A percentile compares a stretch with the other conserved stretches of the same genome.
Conservation (phyloP, 2,888 invertebrate genomes). For the Argyresthia goedartella region DNA sequence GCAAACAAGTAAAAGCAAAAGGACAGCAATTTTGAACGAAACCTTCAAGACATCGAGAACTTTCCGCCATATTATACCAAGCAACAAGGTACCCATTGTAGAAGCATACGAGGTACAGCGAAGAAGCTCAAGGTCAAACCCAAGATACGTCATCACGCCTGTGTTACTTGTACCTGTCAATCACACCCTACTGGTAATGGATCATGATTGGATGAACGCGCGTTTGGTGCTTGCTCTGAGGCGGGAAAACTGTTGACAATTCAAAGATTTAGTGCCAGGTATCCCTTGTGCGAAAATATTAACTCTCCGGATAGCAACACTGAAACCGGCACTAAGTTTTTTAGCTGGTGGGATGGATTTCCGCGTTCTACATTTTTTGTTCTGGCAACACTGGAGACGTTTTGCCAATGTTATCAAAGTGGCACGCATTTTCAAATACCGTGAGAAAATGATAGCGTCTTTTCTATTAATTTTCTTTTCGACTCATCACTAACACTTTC, state of each 20-base stretch:
- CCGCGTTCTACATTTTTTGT: constrained; percentile 16
- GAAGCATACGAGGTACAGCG: no score
- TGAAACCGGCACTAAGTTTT: no score
- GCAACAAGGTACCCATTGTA: no score
- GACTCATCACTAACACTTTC: constrained; percentile 63
- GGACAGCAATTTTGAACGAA: background rate
- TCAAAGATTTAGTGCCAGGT: constrained; percentile 9
- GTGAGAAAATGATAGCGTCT: no score
- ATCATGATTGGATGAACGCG: constrained; percentile 15
- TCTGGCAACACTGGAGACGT: constrained; percentile 42
- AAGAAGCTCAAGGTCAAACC: no score
- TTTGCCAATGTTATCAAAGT: no score
- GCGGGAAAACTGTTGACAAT: constrained; percentile 19
- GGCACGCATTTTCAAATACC: no score
- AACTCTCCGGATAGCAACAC: background rate
- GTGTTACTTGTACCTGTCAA: no score
- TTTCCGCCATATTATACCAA: no score
- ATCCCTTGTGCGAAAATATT: constrained; percentile 9
- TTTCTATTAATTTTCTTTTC: constrained; percentile 49
- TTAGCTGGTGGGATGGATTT: background rate
- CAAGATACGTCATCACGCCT: no score
- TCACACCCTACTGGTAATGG: no score
- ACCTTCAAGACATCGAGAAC: background rate
- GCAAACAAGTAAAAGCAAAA: constrained; percentile 23
- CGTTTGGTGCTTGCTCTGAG: constrained; percentile 25